Percentiles rank a stretch among this genome's conserved stretches.
phyloP scores from a whole-genome alignment of 1,140 invertebrate species.

The Daktulosphaira vitifoliae region DNA sequence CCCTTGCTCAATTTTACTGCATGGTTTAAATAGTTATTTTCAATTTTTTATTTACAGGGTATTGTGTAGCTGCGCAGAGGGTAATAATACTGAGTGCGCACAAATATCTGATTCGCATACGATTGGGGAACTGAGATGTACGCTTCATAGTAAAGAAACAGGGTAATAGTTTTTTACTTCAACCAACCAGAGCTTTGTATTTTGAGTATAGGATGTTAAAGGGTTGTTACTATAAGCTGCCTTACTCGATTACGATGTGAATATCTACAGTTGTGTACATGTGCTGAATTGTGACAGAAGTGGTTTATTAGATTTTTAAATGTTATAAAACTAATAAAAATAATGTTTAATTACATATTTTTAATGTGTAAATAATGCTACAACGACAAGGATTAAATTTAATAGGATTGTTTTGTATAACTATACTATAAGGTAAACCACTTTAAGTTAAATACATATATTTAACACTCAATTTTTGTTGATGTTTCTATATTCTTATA shows the following conservation, averaged over 20 bases:
- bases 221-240: conserved; percentile 11
- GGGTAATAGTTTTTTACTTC: conserved; percentile 26
- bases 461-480: no score
- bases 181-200: conserved; percentile 21
- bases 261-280: not conserved
- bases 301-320: not conserved
- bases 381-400: not conserved
- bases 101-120: conserved; percentile 19
- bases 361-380: not conserved
- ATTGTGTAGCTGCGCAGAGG: not conserved
- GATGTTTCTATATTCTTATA: no score
- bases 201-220: conserved; percentile 18
- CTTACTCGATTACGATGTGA: not conserved
- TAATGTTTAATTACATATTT: not conserved
- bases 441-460: no score
- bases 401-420: no score
- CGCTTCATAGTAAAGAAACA: conserved; percentile 5
- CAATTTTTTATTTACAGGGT: conserved; percentile 18
- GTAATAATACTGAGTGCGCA: conserved; percentile 12
- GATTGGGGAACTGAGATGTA: conserved; percentile 24
- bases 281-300: not conserved
- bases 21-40: conserved; percentile 5
- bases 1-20: conserved; percentile 15
- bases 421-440: no score
- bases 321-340: no score